Base-by-base conservation (phyloP, 1,140 invertebrate genomes). In the Drosophila kepulauana region DNA sequence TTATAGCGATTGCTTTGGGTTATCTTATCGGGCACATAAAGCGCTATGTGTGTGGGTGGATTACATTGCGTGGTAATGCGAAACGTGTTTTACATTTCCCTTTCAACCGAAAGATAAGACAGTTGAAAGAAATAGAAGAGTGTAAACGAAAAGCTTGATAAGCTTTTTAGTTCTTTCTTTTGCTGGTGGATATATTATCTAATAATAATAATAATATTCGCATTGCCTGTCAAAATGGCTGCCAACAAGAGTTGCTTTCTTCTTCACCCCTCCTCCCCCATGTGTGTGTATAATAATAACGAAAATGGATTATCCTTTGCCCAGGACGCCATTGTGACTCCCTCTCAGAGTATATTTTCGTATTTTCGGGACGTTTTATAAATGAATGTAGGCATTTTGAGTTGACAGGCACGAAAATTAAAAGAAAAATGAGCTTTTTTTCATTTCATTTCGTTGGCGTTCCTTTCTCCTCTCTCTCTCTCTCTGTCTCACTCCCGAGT, bases 321-420 rank as follows among this genome's bases (percentile, higher is more conserved):
- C 20, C 15, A 15, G 52, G 33, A 61, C 49, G 56, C 65, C 76
- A 72, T 68, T 75, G 48, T 69, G 2, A 4, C 6, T 38, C 35
- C 35, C 35, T 25, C 20, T 25, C 20, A 25, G 20, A 25, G 35
- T 38, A 38, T 38, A 38, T 74, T 75, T 30, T 33, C n/a, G 57
- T 70, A 33, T 87, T 87, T 87, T 79, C 54, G 76, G 72, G 68
- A 85, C 85, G 85, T 88, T 74, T 91, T 91, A 88, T 91, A 91
- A 91, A 91, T 91, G 88, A 85, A 91, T 69, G 84, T 82, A 89
- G 84, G 85, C 88, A 79, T 91, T 91, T 88, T 91, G 89, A 91
- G 88, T 91, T 91, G 88, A 91, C 88, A 91, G 88, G 75, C 88
- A 91, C 88, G 88, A 91, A 91, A 91, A 91, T 91, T 81, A 91